A percentile compares a stretch with the other conserved stretches of the same genome.
phyloP scores from a whole-genome alignment of 2,113 vertebrate species.

The Addax nasomaculatus region DNA sequence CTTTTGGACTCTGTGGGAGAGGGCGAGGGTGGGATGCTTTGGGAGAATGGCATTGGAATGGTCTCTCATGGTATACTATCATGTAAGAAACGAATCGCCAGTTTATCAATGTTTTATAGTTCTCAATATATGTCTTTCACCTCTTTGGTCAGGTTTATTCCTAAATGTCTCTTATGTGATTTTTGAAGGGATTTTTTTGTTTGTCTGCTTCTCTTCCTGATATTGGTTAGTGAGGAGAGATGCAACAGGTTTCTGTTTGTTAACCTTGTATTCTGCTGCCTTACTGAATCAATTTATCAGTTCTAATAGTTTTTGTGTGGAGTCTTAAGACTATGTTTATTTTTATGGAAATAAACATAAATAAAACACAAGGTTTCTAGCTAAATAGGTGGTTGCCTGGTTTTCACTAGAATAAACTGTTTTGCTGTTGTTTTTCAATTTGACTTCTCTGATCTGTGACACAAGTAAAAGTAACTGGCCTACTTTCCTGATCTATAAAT shows the following conservation, averaged over 20 bases:
- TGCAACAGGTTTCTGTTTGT: neutral
- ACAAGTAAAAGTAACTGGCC: neutral
- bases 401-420: neutral
- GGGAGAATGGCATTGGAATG: too few relatives aligned
- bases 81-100: too few relatives aligned
- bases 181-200: neutral
- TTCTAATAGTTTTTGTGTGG: neutral
- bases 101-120: neutral
- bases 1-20: too few relatives aligned
- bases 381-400: neutral
- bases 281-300: neutral
- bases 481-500: neutral
- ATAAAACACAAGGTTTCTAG: neutral
- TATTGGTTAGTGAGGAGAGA: neutral
- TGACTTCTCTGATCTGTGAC: neutral
- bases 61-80: too few relatives aligned
- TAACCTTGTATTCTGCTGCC: neutral
- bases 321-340: neutral
- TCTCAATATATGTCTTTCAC: neutral
- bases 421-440: neutral
- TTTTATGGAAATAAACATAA: neutral
- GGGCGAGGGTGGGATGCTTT: too few relatives aligned
- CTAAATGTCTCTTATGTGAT: neutral
- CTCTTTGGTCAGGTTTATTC: neutral
- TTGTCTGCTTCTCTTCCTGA: neutral